These are phyloP conservation scores for Dioctria linearis DNA, from an alignment of 2,888 invertebrate genomes.

Conservation along the genomic window DNA sequence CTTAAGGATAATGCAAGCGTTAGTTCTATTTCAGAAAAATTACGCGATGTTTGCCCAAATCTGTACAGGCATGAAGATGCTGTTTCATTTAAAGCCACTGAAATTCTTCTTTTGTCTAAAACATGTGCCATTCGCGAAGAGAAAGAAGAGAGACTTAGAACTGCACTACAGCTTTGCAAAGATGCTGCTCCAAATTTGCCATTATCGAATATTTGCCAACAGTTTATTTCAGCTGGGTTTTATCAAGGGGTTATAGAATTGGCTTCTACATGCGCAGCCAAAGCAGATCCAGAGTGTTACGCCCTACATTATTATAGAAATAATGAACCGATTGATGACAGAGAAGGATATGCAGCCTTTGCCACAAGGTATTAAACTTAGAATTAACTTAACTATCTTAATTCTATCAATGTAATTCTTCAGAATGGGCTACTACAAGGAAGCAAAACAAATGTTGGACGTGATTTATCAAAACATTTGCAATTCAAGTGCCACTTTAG, in stretches of 20 bases:
- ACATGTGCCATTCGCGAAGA: constrained; percentile 82
- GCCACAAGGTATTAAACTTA: constrained; percentile 73
- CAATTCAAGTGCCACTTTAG: constrained; percentile 54
- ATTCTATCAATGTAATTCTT: constrained; percentile 58
- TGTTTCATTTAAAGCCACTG: constrained; percentile 94
- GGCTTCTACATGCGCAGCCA: constrained; percentile 86
- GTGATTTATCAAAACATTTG: constrained; percentile 68
- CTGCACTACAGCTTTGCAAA: constrained; percentile 88
- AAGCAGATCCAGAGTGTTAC: constrained; percentile 90
- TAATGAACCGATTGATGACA: constrained; percentile 86
- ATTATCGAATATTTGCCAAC: constrained; percentile 86
- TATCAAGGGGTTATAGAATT: constrained; percentile 93
- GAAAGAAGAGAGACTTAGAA: constrained; percentile 82
- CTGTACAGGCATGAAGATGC: constrained; percentile 96
- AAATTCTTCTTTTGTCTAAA: constrained; percentile 87
- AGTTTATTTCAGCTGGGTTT: constrained; percentile 83
- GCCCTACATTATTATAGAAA: constrained; percentile 91
- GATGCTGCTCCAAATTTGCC: constrained; percentile 91
- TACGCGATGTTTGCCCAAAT: constrained; percentile 93
- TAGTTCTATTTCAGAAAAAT: constrained; percentile 88
- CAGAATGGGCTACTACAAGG: constrained; percentile 91
- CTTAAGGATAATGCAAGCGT: constrained; percentile 96
- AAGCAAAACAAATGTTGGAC: constrained; percentile 85
- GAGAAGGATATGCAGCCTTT: constrained; percentile 84
- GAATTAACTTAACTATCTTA: constrained; percentile 64